Base-by-base conservation (phyloP, 53 echinoderm and acorn worm genomes). In the Echinometra lucunter region DNA sequence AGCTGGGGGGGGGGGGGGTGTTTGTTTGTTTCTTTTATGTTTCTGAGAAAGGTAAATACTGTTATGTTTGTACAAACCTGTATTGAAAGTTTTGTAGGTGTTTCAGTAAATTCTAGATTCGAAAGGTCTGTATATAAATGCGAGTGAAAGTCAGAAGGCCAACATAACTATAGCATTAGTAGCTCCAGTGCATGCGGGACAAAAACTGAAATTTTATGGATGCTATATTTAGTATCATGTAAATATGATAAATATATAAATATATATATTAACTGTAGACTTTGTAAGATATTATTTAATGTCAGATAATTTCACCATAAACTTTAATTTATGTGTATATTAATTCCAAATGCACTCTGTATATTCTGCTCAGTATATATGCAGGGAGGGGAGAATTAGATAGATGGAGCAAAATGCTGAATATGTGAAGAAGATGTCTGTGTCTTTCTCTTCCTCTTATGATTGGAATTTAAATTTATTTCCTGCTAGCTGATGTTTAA, bases 121-220 rank as follows among this genome's bases (percentile, higher is more conserved):
- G 21, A 18, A n/a, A n/a, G n/a, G n/a, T 44, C 81, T 81, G 81
- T 81, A 81, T 30, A 23, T 81, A 74, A 74, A 44, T 81, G 44
- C 25, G 74, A 81, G 42, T 16, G 8, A 7, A 16, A 81, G 9
- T 42, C 42, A 10, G 8, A 81, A 19, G 44, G 81, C 21, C 40
- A 85, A n/a, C 19, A 6, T 38, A 42, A 7, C 0, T 42, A 34
- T 69, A 78, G 78, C 30, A n/a, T 27, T 47, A 53, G 25, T 85
- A 85, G 85, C 47, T 23, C 40, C 45, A 25, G 28, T 85, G 85
- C 85, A 91, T 91, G 91, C 67, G 27, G 45, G 70, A 92, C 30
- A 78, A 78, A 90, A 78, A 92, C 92, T 92, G 92, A 92, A 92
- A 92, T 92, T 92, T 32, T 58, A 92, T 78, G 74, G 92, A 92